A percentile compares a stretch with the other conserved stretches of the same genome.
These are phyloP conservation scores for Ibycter americanus DNA, from an alignment of 2,797 vertebrate genomes.

Conservation along the genomic window DNA sequence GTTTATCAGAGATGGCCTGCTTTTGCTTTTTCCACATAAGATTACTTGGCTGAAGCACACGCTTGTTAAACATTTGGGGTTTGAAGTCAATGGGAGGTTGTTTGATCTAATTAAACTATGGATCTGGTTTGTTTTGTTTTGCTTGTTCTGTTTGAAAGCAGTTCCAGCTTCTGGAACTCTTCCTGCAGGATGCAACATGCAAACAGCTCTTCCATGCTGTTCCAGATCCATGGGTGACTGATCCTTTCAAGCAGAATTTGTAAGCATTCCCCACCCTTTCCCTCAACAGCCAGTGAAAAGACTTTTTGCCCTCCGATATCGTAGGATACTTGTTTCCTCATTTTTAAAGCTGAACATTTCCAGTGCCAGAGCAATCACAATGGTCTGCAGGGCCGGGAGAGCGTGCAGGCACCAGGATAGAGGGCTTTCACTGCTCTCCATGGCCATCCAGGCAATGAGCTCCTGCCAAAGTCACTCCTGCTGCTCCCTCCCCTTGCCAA, in stretches of 20 bases:
- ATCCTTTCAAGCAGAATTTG: background rate
- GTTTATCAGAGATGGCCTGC: background rate
- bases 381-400: background rate
- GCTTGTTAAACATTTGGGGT: background rate
- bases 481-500: background rate
- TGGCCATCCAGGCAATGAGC: background rate
- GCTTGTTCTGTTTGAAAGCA: background rate
- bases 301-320: background rate
- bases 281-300: background rate
- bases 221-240: background rate
- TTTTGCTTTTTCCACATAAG: background rate
- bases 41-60: background rate
- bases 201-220: background rate
- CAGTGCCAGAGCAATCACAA: background rate
- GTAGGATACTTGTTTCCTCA: background rate
- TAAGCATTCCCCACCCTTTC: background rate
- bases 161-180: background rate
- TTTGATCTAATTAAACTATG: background rate
- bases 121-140: background rate
- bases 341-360: background rate
- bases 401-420: background rate
- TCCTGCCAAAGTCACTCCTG: background rate
- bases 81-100: background rate
- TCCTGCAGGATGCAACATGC: background rate
- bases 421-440: background rate